A percentile compares a stretch with the other conserved stretches of the same genome.
These are phyloP conservation scores for Chironomus striatipennis DNA, from an alignment of 1,140 invertebrate species.

Conservation along the genomic window DNA sequence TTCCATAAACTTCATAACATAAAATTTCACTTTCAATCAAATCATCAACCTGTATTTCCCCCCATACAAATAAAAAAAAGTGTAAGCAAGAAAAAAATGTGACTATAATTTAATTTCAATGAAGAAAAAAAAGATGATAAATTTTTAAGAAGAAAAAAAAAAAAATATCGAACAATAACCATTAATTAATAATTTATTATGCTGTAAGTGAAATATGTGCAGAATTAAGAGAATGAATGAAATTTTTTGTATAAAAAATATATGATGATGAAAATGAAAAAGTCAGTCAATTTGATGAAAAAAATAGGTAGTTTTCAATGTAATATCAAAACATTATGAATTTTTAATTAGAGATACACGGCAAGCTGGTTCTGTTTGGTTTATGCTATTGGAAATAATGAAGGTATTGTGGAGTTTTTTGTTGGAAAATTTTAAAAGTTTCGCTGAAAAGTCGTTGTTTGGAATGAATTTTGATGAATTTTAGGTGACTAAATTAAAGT, in stretches of 20 bases:
- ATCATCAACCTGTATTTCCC: background rate
- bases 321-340: background rate
- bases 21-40: background rate
- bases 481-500: too few relatives aligned
- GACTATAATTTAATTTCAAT: background rate
- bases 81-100: too few relatives aligned
- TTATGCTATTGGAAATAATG: too few relatives aligned
- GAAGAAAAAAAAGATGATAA: background rate
- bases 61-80: background rate
- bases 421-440: too few relatives aligned
- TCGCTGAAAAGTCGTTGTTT: too few relatives aligned
- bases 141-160: background rate
- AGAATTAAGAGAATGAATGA: slow-evolving; percentile 19
- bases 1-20: background rate
- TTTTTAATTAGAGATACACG: background rate
- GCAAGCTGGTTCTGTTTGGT: background rate
- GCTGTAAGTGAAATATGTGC: slow-evolving; percentile 23
- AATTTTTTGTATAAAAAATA: background rate
- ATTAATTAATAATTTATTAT: slow-evolving; percentile 4
- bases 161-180: background rate
- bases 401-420: too few relatives aligned
- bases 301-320: background rate
- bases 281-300: background rate
- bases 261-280: background rate
- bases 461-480: too few relatives aligned